These are phyloP conservation scores for Melipona beecheii DNA, from an alignment of 2,888 invertebrate species.

Conservation along the genomic window DNA sequence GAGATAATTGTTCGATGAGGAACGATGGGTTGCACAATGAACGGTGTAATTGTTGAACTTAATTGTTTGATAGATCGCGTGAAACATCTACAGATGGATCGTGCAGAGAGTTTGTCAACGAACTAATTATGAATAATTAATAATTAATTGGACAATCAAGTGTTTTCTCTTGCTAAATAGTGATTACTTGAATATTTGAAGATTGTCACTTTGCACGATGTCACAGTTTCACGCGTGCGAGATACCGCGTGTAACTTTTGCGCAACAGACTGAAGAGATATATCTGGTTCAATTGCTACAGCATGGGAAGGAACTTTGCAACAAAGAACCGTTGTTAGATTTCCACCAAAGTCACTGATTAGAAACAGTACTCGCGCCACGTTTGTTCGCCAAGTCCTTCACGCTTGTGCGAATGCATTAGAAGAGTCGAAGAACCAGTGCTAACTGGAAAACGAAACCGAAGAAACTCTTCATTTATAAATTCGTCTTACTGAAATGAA, in stretches of 20 bases:
- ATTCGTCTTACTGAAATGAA: too few relatives aligned
- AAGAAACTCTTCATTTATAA: background rate
- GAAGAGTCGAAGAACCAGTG: background rate
- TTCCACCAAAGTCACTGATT: constrained; percentile 2
- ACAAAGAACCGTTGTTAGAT: constrained; percentile 18
- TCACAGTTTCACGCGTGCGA: background rate
- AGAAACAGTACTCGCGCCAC: background rate
- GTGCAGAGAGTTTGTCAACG: background rate
- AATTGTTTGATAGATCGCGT: background rate
- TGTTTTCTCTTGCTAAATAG: background rate
- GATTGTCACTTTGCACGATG: background rate
- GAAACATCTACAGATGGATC: background rate
- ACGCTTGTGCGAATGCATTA: background rate
- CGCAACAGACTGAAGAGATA: background rate
- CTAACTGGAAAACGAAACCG: background rate
- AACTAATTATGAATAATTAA: background rate
- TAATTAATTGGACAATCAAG: background rate
- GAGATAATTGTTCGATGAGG: background rate
- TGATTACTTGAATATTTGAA: too few relatives aligned
- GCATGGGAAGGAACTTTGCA: background rate
- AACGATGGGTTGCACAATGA: background rate
- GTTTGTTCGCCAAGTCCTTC: background rate
- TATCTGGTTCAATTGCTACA: background rate
- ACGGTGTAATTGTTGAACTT: background rate
- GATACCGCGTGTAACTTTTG: background rate